Evolutionary conservation across 2,888 invertebrate species (phyloP), one percentile per base, ranked within the genome.

Genomic region (Dynastes maya): DNA sequence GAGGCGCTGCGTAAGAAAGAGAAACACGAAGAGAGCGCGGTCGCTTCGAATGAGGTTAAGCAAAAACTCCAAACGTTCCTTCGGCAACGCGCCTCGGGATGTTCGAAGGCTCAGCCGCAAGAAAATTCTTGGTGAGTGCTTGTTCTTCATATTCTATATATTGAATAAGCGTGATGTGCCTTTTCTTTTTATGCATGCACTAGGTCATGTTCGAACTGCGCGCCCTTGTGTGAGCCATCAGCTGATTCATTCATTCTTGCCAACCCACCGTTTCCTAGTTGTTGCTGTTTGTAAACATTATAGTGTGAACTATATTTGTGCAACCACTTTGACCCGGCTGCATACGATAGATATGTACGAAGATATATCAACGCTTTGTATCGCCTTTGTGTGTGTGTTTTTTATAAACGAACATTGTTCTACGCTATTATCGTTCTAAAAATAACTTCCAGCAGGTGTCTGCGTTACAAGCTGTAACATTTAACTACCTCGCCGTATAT

Each of bases 21-120:
- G 89, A 97, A 97, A 89, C 95, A 96, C 87, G 97, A 97, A 88
- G 97, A 97, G 90, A 97, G 97, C 90, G 98, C 98, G 78, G 95
- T 97, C 86, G 98, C 98, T 82, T 98, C 98, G 82, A 95, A 96
- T 29, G 98, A 98, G 90, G 98, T 98, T 86, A 98, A 98, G 89
- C 97, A 97, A 90, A 96, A 97, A 86, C 91, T 98, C 84, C 97
- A 97, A 92, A 97, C 95, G 80, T 89, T 89, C 83, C 84, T 89
- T 72, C 83, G 86, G 80, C 89, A 89, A 82, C 84, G 89, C 79
- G 87, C 88, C 77, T 88, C 88, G 79, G 89, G 88, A 40, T 85
- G 86, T 82, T 87, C 88, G 74, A 85, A 83, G 80, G 87, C 87
- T 81, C 84, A 86, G 81, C 85, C 86, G 78, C 86, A 88, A 78